Percentiles rank a stretch among this genome's conserved stretches.
These are phyloP conservation scores for Altica lythri DNA, from an alignment of 2,888 invertebrate species.

Conservation along the genomic window DNA sequence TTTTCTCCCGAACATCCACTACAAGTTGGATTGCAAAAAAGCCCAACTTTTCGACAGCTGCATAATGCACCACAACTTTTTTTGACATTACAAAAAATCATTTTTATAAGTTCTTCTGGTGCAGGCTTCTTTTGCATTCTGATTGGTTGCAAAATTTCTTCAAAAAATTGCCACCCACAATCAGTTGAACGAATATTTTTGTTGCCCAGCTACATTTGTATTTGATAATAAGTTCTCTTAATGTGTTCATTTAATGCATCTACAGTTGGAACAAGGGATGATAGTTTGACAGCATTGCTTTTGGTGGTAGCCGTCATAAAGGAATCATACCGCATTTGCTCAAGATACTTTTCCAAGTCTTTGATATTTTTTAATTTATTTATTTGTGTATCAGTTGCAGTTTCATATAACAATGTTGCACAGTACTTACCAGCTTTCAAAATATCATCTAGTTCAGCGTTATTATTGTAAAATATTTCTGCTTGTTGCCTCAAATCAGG, in stretches of 20 bases:
- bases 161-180: too few relatives aligned
- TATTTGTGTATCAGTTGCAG: neutral
- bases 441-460: neutral
- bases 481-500: neutral
- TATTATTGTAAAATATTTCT: neutral
- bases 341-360: slow-evolving; percentile 1
- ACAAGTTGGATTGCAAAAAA: too few relatives aligned
- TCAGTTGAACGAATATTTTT: too few relatives aligned
- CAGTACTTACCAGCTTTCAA: neutral
- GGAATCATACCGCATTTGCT: slow-evolving; percentile 4
- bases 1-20: too few relatives aligned
- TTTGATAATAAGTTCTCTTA: neutral
- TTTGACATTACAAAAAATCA: too few relatives aligned
- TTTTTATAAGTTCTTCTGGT: too few relatives aligned
- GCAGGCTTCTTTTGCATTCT: too few relatives aligned
- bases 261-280: slow-evolving; percentile 6
- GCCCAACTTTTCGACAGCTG: too few relatives aligned
- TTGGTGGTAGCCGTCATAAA: slow-evolving; percentile 2
- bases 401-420: neutral
- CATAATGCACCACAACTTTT: too few relatives aligned
- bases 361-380: neutral
- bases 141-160: too few relatives aligned
- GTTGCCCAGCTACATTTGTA: neutral
- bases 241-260: slow-evolving; percentile 1
- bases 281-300: slow-evolving; percentile 10